phyloP scores from a whole-genome alignment of 2,888 invertebrate genomes.

The Orgyia antiqua region DNA sequence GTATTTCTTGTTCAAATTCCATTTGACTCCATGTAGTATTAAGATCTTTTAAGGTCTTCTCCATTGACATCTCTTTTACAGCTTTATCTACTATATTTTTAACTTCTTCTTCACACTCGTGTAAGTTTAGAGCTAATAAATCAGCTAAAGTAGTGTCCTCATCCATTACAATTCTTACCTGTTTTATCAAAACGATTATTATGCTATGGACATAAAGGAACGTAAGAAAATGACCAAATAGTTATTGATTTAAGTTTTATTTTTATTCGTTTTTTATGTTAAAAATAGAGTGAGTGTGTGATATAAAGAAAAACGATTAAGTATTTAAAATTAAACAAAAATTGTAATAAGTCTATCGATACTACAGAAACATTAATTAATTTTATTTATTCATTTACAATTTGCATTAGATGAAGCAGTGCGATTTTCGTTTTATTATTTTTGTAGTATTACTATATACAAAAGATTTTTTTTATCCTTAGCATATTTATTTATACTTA shows the following conservation, averaged over 20 bases:
- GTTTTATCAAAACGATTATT: constrained; percentile 12
- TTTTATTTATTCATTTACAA: constrained; percentile 11
- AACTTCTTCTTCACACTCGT: constrained; percentile 98
- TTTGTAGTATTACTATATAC: too few relatives aligned
- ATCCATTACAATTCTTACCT: constrained; percentile 97
- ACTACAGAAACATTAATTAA: too few relatives aligned
- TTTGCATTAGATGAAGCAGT: constrained; percentile 9
- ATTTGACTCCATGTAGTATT: constrained; percentile 94
- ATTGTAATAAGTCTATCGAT: too few relatives aligned
- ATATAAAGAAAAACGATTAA: too few relatives aligned
- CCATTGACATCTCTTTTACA: constrained; percentile 99
- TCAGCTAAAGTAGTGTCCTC: constrained; percentile 94
- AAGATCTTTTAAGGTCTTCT: constrained; percentile 93
- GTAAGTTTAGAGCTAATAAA: constrained; percentile 92
- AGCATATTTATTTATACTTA: constrained; percentile 76
- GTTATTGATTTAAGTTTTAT: too few relatives aligned
- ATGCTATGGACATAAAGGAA: too few relatives aligned
- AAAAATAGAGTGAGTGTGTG: too few relatives aligned
- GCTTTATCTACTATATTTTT: constrained; percentile 98
- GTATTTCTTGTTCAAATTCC: constrained; percentile 95
- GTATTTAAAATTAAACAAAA: too few relatives aligned
- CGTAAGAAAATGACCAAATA: too few relatives aligned
- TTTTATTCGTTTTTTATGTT: neutral
- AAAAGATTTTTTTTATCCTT: constrained; percentile 22
- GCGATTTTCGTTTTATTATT: too few relatives aligned